phyloP scores from a whole-genome alignment of 2,113 vertebrate genomes.

The Caranx melampygus region DNA sequence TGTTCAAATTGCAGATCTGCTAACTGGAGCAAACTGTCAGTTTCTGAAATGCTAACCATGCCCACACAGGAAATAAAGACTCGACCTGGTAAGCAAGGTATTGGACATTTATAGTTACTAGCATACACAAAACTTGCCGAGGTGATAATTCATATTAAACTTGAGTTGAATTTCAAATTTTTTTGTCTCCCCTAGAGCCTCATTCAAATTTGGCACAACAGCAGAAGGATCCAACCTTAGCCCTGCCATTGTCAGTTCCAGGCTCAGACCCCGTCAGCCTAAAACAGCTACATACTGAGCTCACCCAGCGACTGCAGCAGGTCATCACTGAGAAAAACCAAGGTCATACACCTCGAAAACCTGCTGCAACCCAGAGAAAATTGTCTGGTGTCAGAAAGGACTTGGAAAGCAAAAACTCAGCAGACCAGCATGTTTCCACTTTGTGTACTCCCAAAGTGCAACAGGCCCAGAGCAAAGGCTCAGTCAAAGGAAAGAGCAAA shows the following conservation, averaged over 20 bases:
- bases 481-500: conserved; percentile 24
- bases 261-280: conserved; percentile 41
- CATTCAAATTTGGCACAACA: neutral
- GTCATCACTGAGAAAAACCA: conserved; percentile 58
- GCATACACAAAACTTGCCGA: neutral
- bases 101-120: neutral
- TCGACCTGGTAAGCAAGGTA: conserved; percentile 64
- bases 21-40: conserved; percentile 68
- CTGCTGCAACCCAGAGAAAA: conserved; percentile 7
- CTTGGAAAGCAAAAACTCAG: conserved; percentile 11
- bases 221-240: conserved; percentile 22
- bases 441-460: conserved; percentile 15
- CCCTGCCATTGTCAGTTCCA: conserved; percentile 36
- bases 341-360: conserved; percentile 8
- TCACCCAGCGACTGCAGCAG: conserved; percentile 69
- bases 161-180: neutral
- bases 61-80: conserved; percentile 60
- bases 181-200: conserved; percentile 13
- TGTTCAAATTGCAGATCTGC: conserved; percentile 59
- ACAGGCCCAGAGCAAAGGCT: conserved; percentile 10
- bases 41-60: conserved; percentile 74
- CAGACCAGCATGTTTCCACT: neutral
- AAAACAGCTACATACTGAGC: conserved; percentile 67
- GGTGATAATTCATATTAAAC: neutral
- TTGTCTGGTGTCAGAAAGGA: neutral